phyloP scores from a whole-genome alignment of 2,113 vertebrate genomes.

The Galeopterus variegatus region DNA sequence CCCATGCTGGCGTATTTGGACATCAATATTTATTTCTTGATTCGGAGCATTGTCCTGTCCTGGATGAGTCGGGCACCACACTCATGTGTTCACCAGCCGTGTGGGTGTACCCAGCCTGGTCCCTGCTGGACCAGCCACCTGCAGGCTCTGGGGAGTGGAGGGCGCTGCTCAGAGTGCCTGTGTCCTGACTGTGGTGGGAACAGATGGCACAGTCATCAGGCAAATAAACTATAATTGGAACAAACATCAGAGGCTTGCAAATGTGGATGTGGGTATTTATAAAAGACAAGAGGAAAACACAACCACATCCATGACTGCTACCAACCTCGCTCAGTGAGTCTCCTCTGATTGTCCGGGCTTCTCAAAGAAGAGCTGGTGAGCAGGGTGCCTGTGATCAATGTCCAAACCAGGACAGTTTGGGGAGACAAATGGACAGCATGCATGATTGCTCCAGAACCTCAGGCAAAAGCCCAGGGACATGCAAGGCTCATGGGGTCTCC shows the following conservation, averaged over 20 bases:
- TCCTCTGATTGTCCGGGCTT: neutral
- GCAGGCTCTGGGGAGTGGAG: neutral
- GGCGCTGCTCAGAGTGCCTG: neutral
- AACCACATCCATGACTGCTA: neutral
- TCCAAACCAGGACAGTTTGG: neutral
- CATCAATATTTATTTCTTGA: neutral
- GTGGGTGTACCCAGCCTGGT: too few relatives aligned
- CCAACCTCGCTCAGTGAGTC: neutral
- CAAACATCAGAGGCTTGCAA: neutral
- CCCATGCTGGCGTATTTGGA: neutral
- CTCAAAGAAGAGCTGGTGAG: accelerated
- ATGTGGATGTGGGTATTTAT: neutral
- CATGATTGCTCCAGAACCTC: too few relatives aligned
- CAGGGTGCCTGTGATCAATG: neutral
- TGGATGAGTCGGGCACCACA: too few relatives aligned
- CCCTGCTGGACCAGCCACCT: neutral
- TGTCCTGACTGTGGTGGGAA: accelerated
- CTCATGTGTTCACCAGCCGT: too few relatives aligned
- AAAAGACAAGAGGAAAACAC: neutral
- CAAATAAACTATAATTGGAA: neutral
- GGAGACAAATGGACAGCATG: accelerated
- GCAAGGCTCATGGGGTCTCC: accelerated
- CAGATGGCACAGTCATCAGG: neutral
- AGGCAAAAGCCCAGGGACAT: accelerated
- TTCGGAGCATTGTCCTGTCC: neutral